Evolutionary conservation across 1,140 invertebrate species (phyloP), one percentile per base, ranked within the genome.

Genomic region (Andricus grossulariae): DNA sequence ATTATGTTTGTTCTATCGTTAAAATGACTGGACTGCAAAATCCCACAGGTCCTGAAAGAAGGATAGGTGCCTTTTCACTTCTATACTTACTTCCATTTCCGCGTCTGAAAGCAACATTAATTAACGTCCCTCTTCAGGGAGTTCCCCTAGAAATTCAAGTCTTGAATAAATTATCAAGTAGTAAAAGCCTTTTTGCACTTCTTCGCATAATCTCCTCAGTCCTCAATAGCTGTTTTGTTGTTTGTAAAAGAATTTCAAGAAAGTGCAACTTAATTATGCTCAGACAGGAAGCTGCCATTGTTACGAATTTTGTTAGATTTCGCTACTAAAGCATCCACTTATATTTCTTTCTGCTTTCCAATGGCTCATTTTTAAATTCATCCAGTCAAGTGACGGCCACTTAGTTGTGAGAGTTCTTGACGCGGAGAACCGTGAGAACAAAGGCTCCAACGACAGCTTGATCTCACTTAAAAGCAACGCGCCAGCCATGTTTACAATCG

Each of bases 141-240:
- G 39, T 45, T 45, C 1, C 39, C 5, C 6, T 1, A 45, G 39
- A 45, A 45, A 45, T 45, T 55, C n/a, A 18, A 19, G 10, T 10
- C 18, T 55, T 84, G 82, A 85, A 85, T 84, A 86, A 86, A 87
- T 85, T 83, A 86, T 86, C 78, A 57, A 79, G 72, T 75, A 82
- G 84, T 85, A 84, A 87, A 86, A 86, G 83, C 83, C 79, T 86
- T 78, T 86, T 85, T 80, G 80, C 82, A 83, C 85, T 86, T 86
- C 82, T 83, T 79, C 76, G 77, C 79, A 85, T 86, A 85, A 86
- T 86, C 83, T 81, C 74, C 54, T 39, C 72, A 73, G 52, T 54
- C 8, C 10, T 72, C 57, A 72, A 39, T 57, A n/a, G 50, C 25
- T 76, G 66, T 54, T 54, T 19, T 54, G n/a, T 54, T 54, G 52